Percentiles rank a stretch among this genome's conserved stretches.
phyloP scores from a whole-genome alignment of 2,888 invertebrate species.

The Eilema depressum region DNA sequence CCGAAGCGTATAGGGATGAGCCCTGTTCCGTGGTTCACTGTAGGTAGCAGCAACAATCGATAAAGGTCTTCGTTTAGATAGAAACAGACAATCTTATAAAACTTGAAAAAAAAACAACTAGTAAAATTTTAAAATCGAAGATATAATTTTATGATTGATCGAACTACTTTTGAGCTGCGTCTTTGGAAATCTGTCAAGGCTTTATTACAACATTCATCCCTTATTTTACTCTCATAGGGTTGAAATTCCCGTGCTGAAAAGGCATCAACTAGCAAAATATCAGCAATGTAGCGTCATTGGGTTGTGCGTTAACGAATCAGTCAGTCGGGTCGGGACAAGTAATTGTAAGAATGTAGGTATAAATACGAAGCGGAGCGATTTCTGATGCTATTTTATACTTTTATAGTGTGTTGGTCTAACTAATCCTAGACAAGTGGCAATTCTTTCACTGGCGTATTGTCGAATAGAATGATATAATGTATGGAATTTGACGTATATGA shows the following conservation, averaged over 20 bases:
- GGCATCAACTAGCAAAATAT: neutral
- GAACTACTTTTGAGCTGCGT: no score
- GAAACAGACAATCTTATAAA: no score
- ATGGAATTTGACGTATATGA: no score
- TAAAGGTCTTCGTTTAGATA: neutral
- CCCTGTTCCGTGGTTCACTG: neutral
- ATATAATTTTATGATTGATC: neutral
- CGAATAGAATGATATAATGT: no score
- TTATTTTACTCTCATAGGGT: no score
- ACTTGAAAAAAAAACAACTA: no score
- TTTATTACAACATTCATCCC: no score
- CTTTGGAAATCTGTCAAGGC: no score
- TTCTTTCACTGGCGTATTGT: no score
- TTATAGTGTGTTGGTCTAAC: conserved; percentile 1
- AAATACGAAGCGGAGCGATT: neutral
- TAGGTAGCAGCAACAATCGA: neutral
- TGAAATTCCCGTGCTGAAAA: no score
- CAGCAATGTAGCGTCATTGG: neutral
- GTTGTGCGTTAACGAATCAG: neutral
- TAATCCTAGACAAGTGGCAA: no score
- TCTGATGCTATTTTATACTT: neutral
- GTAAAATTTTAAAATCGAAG: neutral
- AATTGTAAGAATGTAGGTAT: neutral
- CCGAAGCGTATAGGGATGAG: conserved; percentile 38
- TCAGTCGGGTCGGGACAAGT: no score